These are phyloP conservation scores for Ameiurus melas DNA, from an alignment of 2,113 vertebrate species.

Conservation along the genomic window DNA sequence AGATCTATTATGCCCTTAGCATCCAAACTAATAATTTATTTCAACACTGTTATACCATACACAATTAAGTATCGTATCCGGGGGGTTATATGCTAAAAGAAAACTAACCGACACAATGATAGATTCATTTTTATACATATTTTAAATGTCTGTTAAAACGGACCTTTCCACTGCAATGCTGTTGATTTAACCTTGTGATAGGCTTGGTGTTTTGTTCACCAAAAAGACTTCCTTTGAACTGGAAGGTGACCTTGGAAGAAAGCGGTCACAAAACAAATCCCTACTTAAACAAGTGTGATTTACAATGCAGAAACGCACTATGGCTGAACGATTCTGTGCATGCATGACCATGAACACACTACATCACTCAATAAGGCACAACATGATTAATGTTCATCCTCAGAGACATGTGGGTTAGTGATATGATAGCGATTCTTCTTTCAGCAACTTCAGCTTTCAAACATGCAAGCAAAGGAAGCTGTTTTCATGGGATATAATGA, in stretches of 20 bases:
- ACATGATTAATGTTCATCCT: not conserved
- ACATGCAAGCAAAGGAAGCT: not conserved
- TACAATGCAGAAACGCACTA: not conserved
- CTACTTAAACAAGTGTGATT: slow-evolving; percentile 34
- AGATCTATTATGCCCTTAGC: not conserved
- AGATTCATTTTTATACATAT: too few species aligned
- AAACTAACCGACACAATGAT: not conserved
- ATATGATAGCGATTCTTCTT: not conserved
- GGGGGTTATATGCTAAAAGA: not conserved
- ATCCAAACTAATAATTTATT: not conserved
- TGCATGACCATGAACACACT: not conserved
- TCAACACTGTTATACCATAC: not conserved
- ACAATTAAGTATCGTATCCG: not conserved
- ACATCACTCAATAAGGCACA: not conserved
- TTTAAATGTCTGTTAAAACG: too few species aligned
- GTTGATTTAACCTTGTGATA: slow-evolving; percentile 36
- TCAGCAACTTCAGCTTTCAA: not conserved
- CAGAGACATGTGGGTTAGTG: not conserved
- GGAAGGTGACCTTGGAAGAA: slow-evolving; percentile 22
- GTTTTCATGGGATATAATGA: not conserved
- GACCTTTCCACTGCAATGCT: slow-evolving; percentile 13
- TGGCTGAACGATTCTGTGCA: not conserved
- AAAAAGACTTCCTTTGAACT: slow-evolving; percentile 14
- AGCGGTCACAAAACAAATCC: slow-evolving; percentile 22
- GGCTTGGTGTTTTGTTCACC: not conserved